Percentiles rank a stretch among this genome's conserved stretches.
These are phyloP conservation scores for Physocephala rufipes DNA, from an alignment of 2,888 invertebrate genomes.

Conservation along the genomic window DNA sequence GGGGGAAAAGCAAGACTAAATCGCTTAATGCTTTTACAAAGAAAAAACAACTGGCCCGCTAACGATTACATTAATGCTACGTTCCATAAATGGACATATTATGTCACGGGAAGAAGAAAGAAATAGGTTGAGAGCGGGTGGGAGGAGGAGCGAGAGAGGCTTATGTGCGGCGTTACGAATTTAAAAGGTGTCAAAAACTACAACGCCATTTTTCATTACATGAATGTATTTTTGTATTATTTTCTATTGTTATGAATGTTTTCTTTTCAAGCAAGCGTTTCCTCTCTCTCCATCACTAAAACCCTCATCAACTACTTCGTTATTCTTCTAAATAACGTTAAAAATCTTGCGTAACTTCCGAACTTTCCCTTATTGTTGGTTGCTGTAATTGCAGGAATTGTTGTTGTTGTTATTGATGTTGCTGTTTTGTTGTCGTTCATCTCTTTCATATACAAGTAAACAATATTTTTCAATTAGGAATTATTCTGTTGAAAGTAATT, in stretches of 20 bases:
- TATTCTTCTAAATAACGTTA: neutral
- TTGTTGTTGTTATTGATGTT: slow-evolving; percentile 44
- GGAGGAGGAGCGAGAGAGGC: neutral
- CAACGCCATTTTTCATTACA: slow-evolving; percentile 55
- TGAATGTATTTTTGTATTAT: no score
- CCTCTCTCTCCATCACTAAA: no score
- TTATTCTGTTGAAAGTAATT: slow-evolving; percentile 67
- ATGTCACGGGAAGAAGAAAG: neutral
- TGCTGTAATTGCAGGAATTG: slow-evolving; percentile 37
- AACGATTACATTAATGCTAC: neutral
- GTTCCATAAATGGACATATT: neutral
- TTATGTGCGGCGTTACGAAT: slow-evolving; percentile 44
- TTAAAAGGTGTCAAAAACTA: slow-evolving; percentile 54
- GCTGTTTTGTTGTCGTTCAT: slow-evolving; percentile 39
- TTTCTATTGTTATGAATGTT: no score
- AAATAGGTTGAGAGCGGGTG: neutral
- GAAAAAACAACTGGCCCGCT: slow-evolving; percentile 2
- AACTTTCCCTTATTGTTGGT: slow-evolving; percentile 33
- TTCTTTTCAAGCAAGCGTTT: no score
- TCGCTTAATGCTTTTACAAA: neutral
- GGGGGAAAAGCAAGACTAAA: neutral
- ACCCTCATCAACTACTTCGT: neutral
- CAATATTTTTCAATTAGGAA: slow-evolving; percentile 68
- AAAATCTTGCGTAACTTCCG: slow-evolving; percentile 19
- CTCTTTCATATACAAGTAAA: slow-evolving; percentile 49